Evolutionary conservation across 2,888 invertebrate species (phyloP), one percentile per base, ranked within the genome.

Genomic region (Glomeris marginata): DNA sequence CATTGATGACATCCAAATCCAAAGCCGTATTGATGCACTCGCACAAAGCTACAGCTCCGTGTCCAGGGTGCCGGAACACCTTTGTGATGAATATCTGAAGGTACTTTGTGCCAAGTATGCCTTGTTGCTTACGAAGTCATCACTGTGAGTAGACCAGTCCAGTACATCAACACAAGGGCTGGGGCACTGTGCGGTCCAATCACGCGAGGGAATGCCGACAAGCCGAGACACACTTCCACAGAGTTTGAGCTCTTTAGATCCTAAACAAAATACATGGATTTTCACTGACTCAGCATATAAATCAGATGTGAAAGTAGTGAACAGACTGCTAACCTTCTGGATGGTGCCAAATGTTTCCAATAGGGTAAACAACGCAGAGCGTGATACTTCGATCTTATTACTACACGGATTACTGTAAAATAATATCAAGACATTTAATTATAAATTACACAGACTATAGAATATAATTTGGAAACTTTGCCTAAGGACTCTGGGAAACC

Each of bases 51-150:
- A 51, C 51, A 55, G 57, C 63, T 62, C 52, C 64, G 64, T 47
- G 66, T 52, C 66, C 66, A 67, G 45, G 66, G 67, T 28, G 62
- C 60, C n/a, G 65, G 65, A 22, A 65, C 56, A 45, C 59, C 60
- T 54, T 63, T 63, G 52, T 63, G 65, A 37, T 63, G 63, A 58
- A 60, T 63, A 35, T 59, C 59, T 5, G 56, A 44, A 11, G 63
- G 60, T 35, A 64, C 54, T 36, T 58, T 59, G 8, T 61, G 51
- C 13, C 48, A 63, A 52, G 11, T 64, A 60, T 5, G 66, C 63
- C 49, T 62, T 65, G 52, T 61, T 62, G 33, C 66, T 54, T 16
- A 67, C 64, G 21, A 63, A 53, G 21, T 63, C 61, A 64, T 62
- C 62, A 37, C 58, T 57, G 56, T 67, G 66, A 45, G 45, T 59